Conservation (phyloP, 2,113 vertebrate genomes). For the Muntiacus reevesi region DNA sequence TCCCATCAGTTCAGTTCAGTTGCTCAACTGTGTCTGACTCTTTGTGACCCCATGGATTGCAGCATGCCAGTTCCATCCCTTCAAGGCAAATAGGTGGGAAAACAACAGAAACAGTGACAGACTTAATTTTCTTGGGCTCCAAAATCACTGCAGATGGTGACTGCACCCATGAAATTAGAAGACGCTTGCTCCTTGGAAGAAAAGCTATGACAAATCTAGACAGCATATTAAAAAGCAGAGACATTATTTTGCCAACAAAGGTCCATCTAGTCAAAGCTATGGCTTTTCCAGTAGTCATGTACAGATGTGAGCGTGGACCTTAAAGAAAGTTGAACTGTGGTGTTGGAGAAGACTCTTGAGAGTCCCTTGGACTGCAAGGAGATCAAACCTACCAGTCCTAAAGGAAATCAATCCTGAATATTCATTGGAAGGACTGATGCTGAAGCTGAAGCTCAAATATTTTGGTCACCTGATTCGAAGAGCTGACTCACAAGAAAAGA, state of each 20-base stretch:
- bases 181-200: background rate
- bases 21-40: background rate
- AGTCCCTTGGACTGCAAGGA: background rate
- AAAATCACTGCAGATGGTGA: background rate
- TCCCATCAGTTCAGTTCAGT: background rate
- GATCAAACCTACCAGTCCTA: background rate
- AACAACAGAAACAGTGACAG: background rate
- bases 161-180: background rate
- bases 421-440: background rate
- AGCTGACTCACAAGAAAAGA: background rate
- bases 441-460: background rate
- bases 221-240: background rate
- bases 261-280: background rate
- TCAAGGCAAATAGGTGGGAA: background rate
- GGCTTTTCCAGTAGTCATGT: background rate
- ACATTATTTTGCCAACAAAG: background rate
- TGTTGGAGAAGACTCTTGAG: background rate
- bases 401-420: background rate
- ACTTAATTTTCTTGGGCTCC: background rate
- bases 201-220: background rate
- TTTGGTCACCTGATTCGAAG: background rate
- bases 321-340: background rate
- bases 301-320: background rate
- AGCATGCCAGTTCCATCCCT: background rate
- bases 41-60: fast-evolving